These are phyloP conservation scores for Lasioglossum pauxillum DNA, from an alignment of 2,888 invertebrate species.

Conservation along the genomic window DNA sequence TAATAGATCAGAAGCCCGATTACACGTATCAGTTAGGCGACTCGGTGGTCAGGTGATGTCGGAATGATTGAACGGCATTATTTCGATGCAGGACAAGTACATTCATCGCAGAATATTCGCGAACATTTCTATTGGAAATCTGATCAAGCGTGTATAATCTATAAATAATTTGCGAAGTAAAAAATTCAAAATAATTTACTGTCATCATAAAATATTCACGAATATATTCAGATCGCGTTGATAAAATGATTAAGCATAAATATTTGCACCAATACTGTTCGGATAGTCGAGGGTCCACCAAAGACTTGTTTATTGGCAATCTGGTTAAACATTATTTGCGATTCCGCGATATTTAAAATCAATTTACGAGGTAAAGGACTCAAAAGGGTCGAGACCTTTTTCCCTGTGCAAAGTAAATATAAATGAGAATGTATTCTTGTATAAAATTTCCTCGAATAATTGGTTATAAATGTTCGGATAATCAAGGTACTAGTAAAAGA, in stretches of 20 bases:
- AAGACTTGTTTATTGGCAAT: neutral
- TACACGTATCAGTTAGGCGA: neutral
- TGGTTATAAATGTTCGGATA: neutral
- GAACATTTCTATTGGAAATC: neutral
- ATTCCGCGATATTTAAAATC: neutral
- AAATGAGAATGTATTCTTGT: neutral
- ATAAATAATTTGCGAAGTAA: neutral
- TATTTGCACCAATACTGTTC: neutral
- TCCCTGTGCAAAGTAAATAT: neutral
- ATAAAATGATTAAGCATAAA: neutral
- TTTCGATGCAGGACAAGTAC: neutral
- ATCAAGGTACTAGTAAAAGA: neutral
- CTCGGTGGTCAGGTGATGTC: neutral
- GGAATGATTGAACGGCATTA: neutral
- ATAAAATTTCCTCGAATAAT: neutral
- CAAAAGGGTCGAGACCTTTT: neutral
- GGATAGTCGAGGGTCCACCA: neutral
- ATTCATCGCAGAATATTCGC: neutral
- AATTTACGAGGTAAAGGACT: neutral
- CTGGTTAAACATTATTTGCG: neutral
- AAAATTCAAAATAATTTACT: neutral
- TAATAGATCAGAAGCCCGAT: neutral
- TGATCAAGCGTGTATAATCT: neutral
- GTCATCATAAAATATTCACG: neutral
- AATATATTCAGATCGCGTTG: neutral